Percentiles rank a stretch among this genome's conserved stretches.
These are phyloP conservation scores for Aphelocoma californica DNA, from an alignment of 2,797 vertebrate species.

Conservation along the genomic window DNA sequence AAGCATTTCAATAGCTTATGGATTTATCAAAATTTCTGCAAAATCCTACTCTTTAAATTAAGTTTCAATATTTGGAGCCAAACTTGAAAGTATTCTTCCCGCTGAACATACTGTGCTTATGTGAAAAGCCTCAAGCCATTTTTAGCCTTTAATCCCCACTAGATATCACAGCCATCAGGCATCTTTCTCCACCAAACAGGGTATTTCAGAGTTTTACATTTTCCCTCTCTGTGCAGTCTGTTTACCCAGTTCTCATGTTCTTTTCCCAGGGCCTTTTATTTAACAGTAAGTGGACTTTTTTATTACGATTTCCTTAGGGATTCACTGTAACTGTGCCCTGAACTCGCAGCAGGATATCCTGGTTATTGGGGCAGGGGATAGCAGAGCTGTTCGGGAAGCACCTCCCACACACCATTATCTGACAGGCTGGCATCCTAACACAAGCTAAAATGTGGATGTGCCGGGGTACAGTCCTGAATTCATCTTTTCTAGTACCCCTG, in stretches of 20 bases:
- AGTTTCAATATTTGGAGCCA: slow-evolving; percentile 52
- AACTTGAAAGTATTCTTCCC: slow-evolving; percentile 53
- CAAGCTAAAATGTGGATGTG: not conserved
- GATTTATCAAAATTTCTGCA: slow-evolving; percentile 28
- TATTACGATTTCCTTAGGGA: not conserved
- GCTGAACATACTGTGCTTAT: slow-evolving; percentile 29
- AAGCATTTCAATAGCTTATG: not conserved
- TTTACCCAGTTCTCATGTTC: not conserved
- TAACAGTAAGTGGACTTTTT: not conserved
- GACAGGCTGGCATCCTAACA: not conserved
- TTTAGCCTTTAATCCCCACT: slow-evolving; percentile 67
- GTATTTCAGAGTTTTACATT: slow-evolving; percentile 30
- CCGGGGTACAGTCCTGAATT: not conserved
- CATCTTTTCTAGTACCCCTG: not conserved
- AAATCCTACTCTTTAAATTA: slow-evolving; percentile 25
- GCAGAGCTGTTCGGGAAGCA: not conserved
- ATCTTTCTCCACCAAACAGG: not conserved
- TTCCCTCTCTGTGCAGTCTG: not conserved
- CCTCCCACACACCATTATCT: not conserved
- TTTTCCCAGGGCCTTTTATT: not conserved
- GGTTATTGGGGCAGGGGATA: not conserved
- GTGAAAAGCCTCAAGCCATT: slow-evolving; percentile 63
- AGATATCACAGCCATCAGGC: slow-evolving; percentile 55
- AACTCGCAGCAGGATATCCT: not conserved
- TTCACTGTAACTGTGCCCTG: not conserved